These are phyloP conservation scores for Pelvicachromis taeniatus DNA, from an alignment of 2,113 vertebrate genomes.

Conservation along the genomic window DNA sequence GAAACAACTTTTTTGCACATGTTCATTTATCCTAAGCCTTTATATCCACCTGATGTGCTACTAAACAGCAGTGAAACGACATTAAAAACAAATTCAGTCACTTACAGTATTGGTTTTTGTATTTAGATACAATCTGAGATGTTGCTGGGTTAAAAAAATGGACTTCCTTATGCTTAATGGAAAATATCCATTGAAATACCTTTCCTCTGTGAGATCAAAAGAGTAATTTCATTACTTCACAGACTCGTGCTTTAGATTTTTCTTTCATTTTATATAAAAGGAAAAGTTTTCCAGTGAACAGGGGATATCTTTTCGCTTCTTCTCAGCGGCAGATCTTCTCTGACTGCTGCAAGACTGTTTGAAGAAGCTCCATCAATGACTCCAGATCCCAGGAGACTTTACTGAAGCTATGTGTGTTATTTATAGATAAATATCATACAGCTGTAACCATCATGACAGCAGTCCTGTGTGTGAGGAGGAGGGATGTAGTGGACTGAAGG, in stretches of 20 bases:
- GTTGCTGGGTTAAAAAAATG: neutral
- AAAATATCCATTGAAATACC: neutral
- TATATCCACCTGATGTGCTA: neutral
- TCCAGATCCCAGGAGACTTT: neutral
- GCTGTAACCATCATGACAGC: neutral
- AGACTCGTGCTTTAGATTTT: neutral
- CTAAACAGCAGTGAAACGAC: neutral
- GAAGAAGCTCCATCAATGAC: slow-evolving; percentile 16
- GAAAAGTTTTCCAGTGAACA: neutral
- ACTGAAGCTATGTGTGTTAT: slow-evolving; percentile 9
- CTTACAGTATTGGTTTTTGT: neutral
- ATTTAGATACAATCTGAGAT: neutral
- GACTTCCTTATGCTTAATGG: neutral
- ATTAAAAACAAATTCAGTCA: rapidly evolving
- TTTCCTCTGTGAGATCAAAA: slow-evolving; percentile 1
- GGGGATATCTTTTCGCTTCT: neutral
- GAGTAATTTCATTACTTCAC: neutral
- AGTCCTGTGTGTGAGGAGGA: neutral
- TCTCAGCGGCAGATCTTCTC: neutral
- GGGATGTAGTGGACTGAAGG: neutral
- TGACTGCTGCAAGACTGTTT: slow-evolving; percentile 7
- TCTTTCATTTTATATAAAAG: neutral
- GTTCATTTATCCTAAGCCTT: neutral
- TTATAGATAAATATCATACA: slow-evolving; percentile 26
- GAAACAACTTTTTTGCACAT: neutral